Conservation (phyloP, 2,888 invertebrate genomes). For the Anorthoa munda region DNA sequence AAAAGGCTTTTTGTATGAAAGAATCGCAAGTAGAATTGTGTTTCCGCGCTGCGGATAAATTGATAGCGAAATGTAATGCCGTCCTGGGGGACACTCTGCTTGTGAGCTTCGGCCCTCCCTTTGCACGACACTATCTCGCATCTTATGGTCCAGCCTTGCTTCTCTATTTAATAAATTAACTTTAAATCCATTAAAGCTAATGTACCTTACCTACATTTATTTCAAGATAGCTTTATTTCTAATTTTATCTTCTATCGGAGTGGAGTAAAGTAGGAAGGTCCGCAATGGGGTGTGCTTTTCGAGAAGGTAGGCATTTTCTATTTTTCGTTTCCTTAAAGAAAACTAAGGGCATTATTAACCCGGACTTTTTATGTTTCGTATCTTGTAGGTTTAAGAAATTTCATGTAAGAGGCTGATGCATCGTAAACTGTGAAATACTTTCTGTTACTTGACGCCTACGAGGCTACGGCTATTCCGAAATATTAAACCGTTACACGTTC, state of each 20-base stretch:
- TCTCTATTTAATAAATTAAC: conserved; percentile 76
- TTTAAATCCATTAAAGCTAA: conserved; percentile 65
- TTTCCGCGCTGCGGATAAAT: conserved; percentile 79
- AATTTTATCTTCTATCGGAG: conserved; percentile 52
- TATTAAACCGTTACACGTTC: background rate
- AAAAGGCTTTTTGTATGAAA: conserved; percentile 83
- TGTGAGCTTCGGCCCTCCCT: conserved; percentile 71
- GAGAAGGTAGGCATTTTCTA: conserved; percentile 19
- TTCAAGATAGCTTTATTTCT: conserved; percentile 50
- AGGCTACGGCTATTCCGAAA: background rate
- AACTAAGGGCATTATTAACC: conserved; percentile 8
- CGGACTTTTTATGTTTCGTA: conserved; percentile 7
- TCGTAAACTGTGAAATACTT: conserved; percentile 21
- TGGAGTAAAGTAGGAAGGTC: conserved; percentile 35
- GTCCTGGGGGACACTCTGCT: conserved; percentile 76
- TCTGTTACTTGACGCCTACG: background rate
- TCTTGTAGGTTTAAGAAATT: conserved; percentile 12
- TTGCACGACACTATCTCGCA: conserved; percentile 71
- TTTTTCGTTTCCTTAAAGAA: conserved; percentile 21
- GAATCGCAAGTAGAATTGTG: conserved; percentile 80
- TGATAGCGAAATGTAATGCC: conserved; percentile 83
- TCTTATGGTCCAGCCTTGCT: conserved; percentile 70
- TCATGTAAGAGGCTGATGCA: conserved; percentile 1
- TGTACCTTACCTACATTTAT: conserved; percentile 50
- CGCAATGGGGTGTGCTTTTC: conserved; percentile 11